Base-by-base conservation (phyloP, 2,113 vertebrate species). In the Picathartes gymnocephalus region DNA sequence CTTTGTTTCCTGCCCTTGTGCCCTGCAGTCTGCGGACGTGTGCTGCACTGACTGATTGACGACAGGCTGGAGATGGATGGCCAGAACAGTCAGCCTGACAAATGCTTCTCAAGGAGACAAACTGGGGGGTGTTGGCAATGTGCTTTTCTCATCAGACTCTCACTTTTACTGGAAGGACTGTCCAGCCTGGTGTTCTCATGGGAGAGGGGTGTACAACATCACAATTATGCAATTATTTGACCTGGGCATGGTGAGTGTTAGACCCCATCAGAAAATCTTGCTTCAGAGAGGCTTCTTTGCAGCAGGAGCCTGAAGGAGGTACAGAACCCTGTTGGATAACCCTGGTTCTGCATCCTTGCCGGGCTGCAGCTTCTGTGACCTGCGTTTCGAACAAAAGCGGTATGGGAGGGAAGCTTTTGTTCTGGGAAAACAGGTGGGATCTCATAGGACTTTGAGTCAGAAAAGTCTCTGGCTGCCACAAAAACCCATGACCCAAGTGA, bases 1-100 rank as follows among this genome's bases (percentile, higher is more conserved):
- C 40, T 90, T 86, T 88, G 50, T 68, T 93, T 82, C 68, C 86
- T 77, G n/a, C 81, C 71, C 70, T 72, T n/a, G 81, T 93, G 83
- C 61, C 82, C 48, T 45, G 27, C 81, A 77, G 80, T 68, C 66
- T 72, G 60, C 64, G 91, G 77, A 40, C 2, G 33, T 1, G 2
- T 58, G 27, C 48, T 25, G 25, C 14, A 56, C 70, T 61, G 74
- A 53, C 61, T 81, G 90, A 68, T 80, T 77, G 70, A 76, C 2
- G 51, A 72, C 39, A 23, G 33, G 62, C 45, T 3, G 11, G 64
- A 78, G 60, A 77, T 39, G 48, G 60, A 72, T 64, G 83, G 71
- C 54, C 79, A 48, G 62, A 73, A 35, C 64, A 57, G 56, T 25
- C 81, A 84, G 24, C 40, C 64, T 94, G 73, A 87, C 27, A 92